Evolutionary conservation across 2,113 vertebrate species (phyloP).

Genomic region (Alaudala cheleensis): DNA sequence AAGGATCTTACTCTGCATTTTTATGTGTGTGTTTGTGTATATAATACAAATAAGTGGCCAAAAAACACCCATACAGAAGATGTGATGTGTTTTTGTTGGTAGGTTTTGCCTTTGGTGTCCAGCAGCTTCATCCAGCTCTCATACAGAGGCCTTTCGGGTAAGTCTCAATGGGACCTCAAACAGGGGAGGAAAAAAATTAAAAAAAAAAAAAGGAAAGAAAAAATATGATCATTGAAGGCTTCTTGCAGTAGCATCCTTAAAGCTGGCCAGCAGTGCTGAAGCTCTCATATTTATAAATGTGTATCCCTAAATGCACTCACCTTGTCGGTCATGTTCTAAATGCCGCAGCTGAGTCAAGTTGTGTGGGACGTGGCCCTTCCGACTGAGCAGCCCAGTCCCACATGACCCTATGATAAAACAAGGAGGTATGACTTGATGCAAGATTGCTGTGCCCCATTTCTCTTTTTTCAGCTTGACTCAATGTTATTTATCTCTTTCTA

Average conservation of each 20-base stretch:
- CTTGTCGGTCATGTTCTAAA: slow-evolving; percentile 67
- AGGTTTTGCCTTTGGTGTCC: slow-evolving; percentile 99
- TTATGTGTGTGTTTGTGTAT: background rate
- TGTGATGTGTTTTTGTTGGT: slow-evolving; percentile 70
- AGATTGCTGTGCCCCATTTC: slow-evolving; percentile 71
- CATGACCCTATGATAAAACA: slow-evolving; percentile 70
- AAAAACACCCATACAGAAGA: slow-evolving; percentile 29
- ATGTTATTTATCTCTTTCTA: slow-evolving; percentile 99
- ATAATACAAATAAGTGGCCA: background rate
- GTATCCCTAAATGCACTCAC: slow-evolving; percentile 32
- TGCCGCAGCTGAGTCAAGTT: slow-evolving; percentile 78
- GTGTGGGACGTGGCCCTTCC: slow-evolving; percentile 62
- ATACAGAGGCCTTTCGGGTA: slow-evolving; percentile 99
- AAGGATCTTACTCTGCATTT: background rate
- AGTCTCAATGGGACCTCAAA: slow-evolving; percentile 59
- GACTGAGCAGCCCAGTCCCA: slow-evolving; percentile 44
- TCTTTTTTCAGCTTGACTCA: slow-evolving; percentile 87
- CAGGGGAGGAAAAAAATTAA: slow-evolving; percentile 7
- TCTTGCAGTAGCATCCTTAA: slow-evolving; percentile 48
- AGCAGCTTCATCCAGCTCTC: slow-evolving; percentile 97
- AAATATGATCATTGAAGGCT: slow-evolving; percentile 11
- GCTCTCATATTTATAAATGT: slow-evolving; percentile 41
- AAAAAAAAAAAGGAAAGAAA: background rate
- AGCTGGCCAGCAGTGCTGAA: slow-evolving; percentile 49
- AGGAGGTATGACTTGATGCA: slow-evolving; percentile 78